A percentile compares a stretch with the other conserved stretches of the same genome.
phyloP scores from a whole-genome alignment of 1,140 invertebrate genomes.

The Macrobrachium rosenbergii region DNA sequence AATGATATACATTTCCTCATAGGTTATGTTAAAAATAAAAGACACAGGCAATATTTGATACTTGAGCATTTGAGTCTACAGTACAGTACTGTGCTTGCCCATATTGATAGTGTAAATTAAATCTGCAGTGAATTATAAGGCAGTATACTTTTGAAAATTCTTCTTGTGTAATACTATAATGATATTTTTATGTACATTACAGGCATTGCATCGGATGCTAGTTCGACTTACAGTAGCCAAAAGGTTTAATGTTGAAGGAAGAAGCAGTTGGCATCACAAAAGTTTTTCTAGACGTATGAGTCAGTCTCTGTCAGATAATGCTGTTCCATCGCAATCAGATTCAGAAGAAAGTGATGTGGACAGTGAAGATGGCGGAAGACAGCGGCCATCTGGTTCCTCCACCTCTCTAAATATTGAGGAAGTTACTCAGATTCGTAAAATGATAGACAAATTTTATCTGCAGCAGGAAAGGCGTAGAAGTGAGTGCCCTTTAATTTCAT shows the following conservation, averaged over 20 bases:
- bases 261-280: neutral
- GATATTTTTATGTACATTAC: neutral
- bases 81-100: neutral
- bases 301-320: constrained; percentile 11
- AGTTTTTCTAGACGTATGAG: constrained; percentile 1
- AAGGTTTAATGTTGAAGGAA: constrained; percentile 29
- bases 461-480: constrained; percentile 48
- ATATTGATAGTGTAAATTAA: neutral
- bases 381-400: neutral
- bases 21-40: too few relatives aligned
- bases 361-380: constrained; percentile 31
- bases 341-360: constrained; percentile 42
- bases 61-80: neutral
- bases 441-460: constrained; percentile 40
- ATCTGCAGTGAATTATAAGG: neutral
- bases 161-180: neutral
- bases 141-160: too few relatives aligned
- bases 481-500: neutral
- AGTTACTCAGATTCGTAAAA: constrained; percentile 34
- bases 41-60: too few relatives aligned
- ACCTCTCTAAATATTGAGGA: constrained; percentile 18
- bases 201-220: constrained; percentile 48
- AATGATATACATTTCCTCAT: neutral
- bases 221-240: constrained; percentile 6
- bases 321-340: constrained; percentile 29